Evolutionary conservation across 2,888 invertebrate species (phyloP).

Genomic region (Tridacna crocea): DNA sequence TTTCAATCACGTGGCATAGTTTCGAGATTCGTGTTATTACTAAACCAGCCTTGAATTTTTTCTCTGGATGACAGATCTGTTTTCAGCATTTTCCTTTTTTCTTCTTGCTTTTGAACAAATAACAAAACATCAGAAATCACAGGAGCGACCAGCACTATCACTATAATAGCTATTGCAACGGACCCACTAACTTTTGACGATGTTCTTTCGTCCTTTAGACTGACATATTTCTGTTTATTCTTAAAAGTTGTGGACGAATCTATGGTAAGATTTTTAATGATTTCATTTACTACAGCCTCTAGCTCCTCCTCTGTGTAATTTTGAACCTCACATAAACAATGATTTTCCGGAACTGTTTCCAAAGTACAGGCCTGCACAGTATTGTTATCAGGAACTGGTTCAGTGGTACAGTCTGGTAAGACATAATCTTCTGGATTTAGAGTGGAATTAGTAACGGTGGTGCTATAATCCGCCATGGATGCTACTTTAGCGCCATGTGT

Average conservation of each 20-base stretch:
- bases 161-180: not conserved
- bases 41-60: too few relatives aligned
- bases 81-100: too few relatives aligned
- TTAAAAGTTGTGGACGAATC: not conserved
- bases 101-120: too few relatives aligned
- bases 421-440: not conserved
- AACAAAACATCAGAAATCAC: not conserved
- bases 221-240: slow-evolving; percentile 8
- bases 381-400: not conserved
- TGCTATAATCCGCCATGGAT: not conserved
- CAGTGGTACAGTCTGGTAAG: not conserved
- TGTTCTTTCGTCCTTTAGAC: not conserved
- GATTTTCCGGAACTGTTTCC: not conserved
- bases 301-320: not conserved
- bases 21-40: too few relatives aligned
- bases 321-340: not conserved
- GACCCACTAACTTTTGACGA: slow-evolving; percentile 1
- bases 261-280: slow-evolving; percentile 6
- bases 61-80: too few relatives aligned
- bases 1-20: too few relatives aligned
- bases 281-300: not conserved
- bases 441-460: not conserved
- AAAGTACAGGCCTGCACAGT: not conserved
- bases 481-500: not conserved
- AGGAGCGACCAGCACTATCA: not conserved